Evolutionary conservation across 2,113 vertebrate genomes (phyloP).

Genomic region (Nycticryphes semicollaris): DNA sequence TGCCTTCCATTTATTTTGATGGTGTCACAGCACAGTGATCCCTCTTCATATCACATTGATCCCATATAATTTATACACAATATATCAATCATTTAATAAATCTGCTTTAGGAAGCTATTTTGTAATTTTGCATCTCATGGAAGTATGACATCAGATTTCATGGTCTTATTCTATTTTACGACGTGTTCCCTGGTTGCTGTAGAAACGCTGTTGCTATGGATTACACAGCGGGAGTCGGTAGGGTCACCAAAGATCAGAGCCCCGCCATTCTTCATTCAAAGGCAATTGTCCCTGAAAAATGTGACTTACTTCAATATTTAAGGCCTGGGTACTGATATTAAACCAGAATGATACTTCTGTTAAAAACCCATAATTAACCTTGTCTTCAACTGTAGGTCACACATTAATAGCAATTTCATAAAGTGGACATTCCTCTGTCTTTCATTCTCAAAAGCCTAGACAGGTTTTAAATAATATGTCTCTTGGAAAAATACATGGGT

Average conservation of each 20-base stretch:
- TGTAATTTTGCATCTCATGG: conserved; percentile 69
- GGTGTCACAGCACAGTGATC: background rate
- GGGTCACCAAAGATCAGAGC: conserved; percentile 89
- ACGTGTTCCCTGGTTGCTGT: conserved; percentile 77
- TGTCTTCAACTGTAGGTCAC: conserved; percentile 77
- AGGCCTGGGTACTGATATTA: conserved; percentile 79
- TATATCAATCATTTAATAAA: conserved; percentile 59
- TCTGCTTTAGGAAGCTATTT: conserved; percentile 66
- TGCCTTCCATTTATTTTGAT: background rate
- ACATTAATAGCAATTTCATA: conserved; percentile 84
- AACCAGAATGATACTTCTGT: conserved; percentile 81
- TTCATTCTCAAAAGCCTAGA: conserved; percentile 75
- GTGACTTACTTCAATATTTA: conserved; percentile 84
- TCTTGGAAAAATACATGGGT: conserved; percentile 79
- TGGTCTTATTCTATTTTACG: conserved; percentile 64
- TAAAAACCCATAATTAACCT: conserved; percentile 87
- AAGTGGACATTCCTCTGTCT: conserved; percentile 84
- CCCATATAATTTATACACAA: conserved; percentile 28
- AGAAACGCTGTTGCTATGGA: conserved; percentile 82
- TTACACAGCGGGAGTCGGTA: conserved; percentile 75
- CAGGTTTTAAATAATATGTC: conserved; percentile 82
- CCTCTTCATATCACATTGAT: background rate
- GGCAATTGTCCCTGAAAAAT: conserved; percentile 88
- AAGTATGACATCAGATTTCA: conserved; percentile 83
- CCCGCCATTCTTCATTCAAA: conserved; percentile 88